phyloP scores from a whole-genome alignment of 2,113 vertebrate species.

The Morone saxatilis region DNA sequence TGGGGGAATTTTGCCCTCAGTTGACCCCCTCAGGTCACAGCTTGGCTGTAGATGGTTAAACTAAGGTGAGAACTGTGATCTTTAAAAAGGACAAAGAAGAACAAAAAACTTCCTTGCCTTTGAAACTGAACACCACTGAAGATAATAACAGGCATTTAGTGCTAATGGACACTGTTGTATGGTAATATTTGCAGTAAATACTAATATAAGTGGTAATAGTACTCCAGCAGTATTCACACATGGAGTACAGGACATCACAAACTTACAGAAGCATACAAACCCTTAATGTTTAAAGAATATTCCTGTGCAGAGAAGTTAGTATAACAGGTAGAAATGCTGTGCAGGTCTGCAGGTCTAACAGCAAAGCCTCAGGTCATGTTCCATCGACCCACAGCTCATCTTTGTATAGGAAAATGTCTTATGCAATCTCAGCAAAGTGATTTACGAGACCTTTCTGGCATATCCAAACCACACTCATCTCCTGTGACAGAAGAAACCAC shows the following conservation, averaged over 20 bases:
- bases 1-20: neutral
- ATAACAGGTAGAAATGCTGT: neutral
- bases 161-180: neutral
- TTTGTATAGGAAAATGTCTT: constrained; percentile 52
- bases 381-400: constrained; percentile 46
- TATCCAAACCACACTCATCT: constrained; percentile 25
- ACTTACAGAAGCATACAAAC: neutral
- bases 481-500: constrained; percentile 30
- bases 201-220: neutral
- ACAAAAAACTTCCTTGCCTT: neutral
- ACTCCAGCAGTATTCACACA: neutral
- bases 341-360: constrained; percentile 53
- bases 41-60: neutral
- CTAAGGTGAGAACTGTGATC: too few relatives aligned
- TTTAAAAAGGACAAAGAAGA: neutral
- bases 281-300: neutral
- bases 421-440: constrained; percentile 54
- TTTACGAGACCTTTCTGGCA: constrained; percentile 56
- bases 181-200: neutral
- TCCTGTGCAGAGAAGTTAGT: neutral
- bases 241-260: neutral
- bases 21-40: neutral
- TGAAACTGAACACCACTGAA: neutral
- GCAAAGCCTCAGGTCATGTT: constrained; percentile 59
- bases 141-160: neutral